These are phyloP conservation scores for Leucoraja ocellata DNA, from an alignment of 2,797 vertebrate genomes.

Conservation along the genomic window DNA sequence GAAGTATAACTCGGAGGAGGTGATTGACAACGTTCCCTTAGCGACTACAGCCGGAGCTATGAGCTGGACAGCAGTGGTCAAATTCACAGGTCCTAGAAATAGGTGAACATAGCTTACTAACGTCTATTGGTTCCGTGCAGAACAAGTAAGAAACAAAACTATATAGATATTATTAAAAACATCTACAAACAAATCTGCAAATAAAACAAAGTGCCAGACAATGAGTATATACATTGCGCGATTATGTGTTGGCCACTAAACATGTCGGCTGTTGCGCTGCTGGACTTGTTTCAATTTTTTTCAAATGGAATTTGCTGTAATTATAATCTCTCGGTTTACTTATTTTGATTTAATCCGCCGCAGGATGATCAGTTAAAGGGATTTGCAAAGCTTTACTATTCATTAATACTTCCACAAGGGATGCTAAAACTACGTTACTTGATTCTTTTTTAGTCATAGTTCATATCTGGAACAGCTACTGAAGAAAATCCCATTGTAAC, in stretches of 20 bases:
- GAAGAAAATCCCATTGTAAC: neutral
- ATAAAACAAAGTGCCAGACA: neutral
- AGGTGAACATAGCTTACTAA: constrained; percentile 44
- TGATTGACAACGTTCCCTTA: constrained; percentile 88
- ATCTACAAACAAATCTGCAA: constrained; percentile 24
- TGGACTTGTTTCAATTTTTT: neutral
- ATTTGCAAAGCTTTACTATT: neutral
- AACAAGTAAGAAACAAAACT: neutral
- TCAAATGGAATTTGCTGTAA: neutral
- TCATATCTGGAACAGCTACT: neutral
- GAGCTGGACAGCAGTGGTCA: constrained; percentile 86
- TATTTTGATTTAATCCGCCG: neutral
- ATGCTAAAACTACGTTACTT: neutral
- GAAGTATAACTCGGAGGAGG: constrained; percentile 88
- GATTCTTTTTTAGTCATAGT: neutral
- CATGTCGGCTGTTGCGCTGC: neutral
- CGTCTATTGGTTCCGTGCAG: constrained; percentile 26
- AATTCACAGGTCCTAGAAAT: constrained; percentile 77
- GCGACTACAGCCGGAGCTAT: constrained; percentile 80
- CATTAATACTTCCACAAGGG: neutral
- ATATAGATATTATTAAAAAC: neutral
- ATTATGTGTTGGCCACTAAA: neutral
- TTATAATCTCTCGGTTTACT: neutral
- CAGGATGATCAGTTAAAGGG: neutral
- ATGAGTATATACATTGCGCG: neutral